Percentiles rank a stretch among this genome's conserved stretches.
phyloP scores from a whole-genome alignment of 2,113 vertebrate species.

The Sula dactylatra region DNA sequence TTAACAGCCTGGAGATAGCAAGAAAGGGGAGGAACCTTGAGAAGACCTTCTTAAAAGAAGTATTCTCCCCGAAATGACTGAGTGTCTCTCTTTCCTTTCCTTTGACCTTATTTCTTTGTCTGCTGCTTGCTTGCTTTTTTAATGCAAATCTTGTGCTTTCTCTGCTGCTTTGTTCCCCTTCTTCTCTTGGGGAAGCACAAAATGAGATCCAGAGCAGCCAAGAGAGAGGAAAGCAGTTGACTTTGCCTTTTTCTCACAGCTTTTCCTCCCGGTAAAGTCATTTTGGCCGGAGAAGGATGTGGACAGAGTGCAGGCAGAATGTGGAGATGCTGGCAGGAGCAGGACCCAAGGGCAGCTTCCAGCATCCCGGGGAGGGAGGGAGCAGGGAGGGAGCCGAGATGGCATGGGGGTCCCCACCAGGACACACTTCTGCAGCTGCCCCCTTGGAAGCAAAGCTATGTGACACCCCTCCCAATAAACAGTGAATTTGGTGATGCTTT shows the following conservation, averaged over 20 bases:
- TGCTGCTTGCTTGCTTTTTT: background rate
- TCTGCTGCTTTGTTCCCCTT: background rate
- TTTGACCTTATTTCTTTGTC: background rate
- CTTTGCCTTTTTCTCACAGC: background rate
- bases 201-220: background rate
- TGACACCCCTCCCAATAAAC: background rate
- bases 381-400: background rate
- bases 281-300: rapidly evolving
- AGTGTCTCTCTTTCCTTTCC: background rate
- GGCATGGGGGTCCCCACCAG: background rate
- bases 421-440: background rate
- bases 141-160: background rate
- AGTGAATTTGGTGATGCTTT: rapidly evolving
- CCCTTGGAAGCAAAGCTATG: background rate
- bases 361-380: background rate
- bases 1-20: background rate
- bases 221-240: background rate
- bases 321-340: rapidly evolving
- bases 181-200: background rate
- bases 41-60: background rate
- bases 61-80: background rate
- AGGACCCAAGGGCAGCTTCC: background rate
- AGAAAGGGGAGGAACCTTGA: background rate
- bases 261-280: background rate
- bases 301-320: background rate